These are phyloP conservation scores for Leptinotarsa haldemani DNA, from an alignment of 2,888 invertebrate genomes.

Conservation along the genomic window DNA sequence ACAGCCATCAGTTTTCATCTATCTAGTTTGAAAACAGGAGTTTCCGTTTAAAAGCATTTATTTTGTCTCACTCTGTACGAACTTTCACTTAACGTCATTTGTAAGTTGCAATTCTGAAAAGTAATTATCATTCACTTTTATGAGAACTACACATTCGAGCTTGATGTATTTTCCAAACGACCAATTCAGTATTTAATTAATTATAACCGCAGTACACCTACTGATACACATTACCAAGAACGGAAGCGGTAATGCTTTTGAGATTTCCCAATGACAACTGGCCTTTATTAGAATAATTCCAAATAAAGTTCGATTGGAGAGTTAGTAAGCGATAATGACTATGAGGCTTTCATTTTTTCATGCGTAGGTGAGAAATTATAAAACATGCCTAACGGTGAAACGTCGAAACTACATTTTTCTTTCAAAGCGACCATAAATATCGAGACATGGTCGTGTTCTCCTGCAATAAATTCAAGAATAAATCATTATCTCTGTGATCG, in stretches of 20 bases:
- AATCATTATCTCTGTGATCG: not conserved
- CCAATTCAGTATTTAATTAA: slow-evolving; percentile 9
- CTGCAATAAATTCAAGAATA: not conserved
- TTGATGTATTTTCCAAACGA: slow-evolving; percentile 5
- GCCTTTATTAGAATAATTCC: not conserved
- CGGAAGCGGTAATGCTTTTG: not conserved
- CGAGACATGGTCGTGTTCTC: not conserved
- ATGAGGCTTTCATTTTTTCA: not conserved
- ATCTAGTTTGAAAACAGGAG: no score
- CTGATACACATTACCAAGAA: slow-evolving; percentile 10
- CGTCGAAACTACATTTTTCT: not conserved
- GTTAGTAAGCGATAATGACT: not conserved
- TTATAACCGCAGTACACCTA: slow-evolving; percentile 11
- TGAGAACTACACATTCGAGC: not conserved
- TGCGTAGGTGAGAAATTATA: not conserved
- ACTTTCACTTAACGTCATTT: no score
- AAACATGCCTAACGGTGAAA: not conserved
- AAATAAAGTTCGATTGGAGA: slow-evolving; percentile 12
- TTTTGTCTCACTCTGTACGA: no score
- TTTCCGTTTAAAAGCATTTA: no score
- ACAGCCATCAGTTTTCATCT: no score
- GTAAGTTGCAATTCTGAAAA: not conserved
- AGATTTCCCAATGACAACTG: slow-evolving; percentile 1
- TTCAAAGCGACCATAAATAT: not conserved
- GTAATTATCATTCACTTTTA: slow-evolving; percentile 12